Base-by-base conservation (phyloP, 2,888 invertebrate genomes). In the Brenthis hecate region DNA sequence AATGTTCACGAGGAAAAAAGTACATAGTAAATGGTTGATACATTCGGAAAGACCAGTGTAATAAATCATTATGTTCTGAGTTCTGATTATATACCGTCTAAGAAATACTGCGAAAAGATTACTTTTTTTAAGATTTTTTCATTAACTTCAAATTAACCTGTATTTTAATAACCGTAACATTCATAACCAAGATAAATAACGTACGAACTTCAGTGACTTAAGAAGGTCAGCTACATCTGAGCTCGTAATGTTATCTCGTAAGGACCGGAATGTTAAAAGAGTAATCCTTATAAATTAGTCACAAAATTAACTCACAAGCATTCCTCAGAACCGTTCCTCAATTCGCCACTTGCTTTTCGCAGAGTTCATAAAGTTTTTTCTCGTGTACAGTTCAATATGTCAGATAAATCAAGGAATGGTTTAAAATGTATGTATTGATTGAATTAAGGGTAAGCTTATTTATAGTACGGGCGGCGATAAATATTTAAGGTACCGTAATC, bases 401-500 rank as follows among this genome's bases (percentile, higher is more conserved):
- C 76, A 74, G 65, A 78, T 76, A 75, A 76, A 76, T 75, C 77
- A 75, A 72, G 57, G 62, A 43, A 43, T 43, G 36, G 36, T 43
- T 43, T 43, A 43, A 43, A 65, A 66, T 72, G 71, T 68, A 71
- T 73, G 72, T 57, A 69, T 68, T 78, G 81, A 84, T 75, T 79
- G 71, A 73, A 79, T 72, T 81, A 84, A 83, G 80, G 82, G 81
- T 83, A 74, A 78, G 74, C 74, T 80, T 86, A 86, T 83, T 85
- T 85, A 84, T 85, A 75, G 76, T 65, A 60, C 16, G 78, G 76
- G 74, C 79, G 80, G 81, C 78, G 79, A 86, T 89, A 89, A 89
- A 90, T 88, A 88, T 76, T 78, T 61, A 65, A 69, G 70, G 82
- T 88, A 86, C 89, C 88, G 89, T 85, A 80, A 85, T 82, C 80